Evolutionary conservation across 1,140 invertebrate genomes (phyloP).

Genomic region (Hyphantria cunea): DNA sequence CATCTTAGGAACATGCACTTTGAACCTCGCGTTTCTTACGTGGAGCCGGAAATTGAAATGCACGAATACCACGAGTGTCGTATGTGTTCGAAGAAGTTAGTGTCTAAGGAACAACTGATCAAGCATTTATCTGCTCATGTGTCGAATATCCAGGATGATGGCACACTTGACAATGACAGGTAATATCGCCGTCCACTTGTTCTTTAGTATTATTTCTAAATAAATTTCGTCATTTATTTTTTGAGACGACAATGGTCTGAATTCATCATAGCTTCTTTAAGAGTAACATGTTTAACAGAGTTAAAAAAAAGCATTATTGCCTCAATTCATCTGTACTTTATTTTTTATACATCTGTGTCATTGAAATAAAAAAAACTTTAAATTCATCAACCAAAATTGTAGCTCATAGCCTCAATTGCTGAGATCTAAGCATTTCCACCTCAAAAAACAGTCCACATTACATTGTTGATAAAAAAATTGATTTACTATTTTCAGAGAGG

Average conservation of each 20-base stretch:
- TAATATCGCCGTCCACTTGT: constrained; percentile 24
- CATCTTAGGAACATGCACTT: constrained; percentile 55
- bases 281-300: too few relatives aligned
- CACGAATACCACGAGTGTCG: constrained; percentile 54
- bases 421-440: too few relatives aligned
- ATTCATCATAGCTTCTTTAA: too few relatives aligned
- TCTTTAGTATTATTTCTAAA: neutral
- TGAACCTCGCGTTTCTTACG: constrained; percentile 5
- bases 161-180: constrained; percentile 49
- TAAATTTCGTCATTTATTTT: neutral
- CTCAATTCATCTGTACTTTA: too few relatives aligned
- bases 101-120: constrained; percentile 62
- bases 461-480: too few relatives aligned
- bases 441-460: too few relatives aligned
- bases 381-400: too few relatives aligned
- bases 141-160: constrained; percentile 61
- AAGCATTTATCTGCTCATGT: constrained; percentile 72
- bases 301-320: too few relatives aligned
- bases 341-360: too few relatives aligned
- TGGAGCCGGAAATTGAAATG: constrained; percentile 12
- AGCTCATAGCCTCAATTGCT: too few relatives aligned
- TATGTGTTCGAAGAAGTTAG: constrained; percentile 62
- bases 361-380: too few relatives aligned
- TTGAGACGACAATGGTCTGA: too few relatives aligned
- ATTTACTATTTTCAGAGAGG: constrained; percentile 53